Evolutionary conservation across 2,113 vertebrate species (phyloP), one percentile per base, ranked within the genome.

Genomic region (Oryzias celebensis): DNA sequence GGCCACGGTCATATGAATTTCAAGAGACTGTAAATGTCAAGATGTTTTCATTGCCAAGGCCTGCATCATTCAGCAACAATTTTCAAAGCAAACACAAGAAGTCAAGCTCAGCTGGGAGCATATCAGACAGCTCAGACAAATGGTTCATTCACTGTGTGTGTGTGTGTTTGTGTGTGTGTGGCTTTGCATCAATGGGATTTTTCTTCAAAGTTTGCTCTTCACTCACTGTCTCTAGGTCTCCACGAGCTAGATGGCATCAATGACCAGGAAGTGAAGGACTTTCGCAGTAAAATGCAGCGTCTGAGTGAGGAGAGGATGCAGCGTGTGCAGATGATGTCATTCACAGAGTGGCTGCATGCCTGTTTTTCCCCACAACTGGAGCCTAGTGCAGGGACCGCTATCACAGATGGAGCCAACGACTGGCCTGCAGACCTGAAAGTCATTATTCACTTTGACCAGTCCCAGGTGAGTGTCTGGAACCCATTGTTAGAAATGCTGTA

Each of bases 231-330:
- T 0, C 18, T 60, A 99, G 97, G 96, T 87, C 94, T 99, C 14
- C 96, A 98, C 62, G 97, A 99, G 70, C 95, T 99, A 0, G 95
- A 98, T 64, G 93, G 91, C 56, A 92, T 99, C 24, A 91, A 95
- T 61, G 94, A 98, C 87, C 94, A 96, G 74, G 95, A 99, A 81
- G 95, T 98, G 77, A 98, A 95, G 49, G 97, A 99, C 84, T 99
- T 99, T 82, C 92, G 97, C 68, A 69, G 88, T 65, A 99, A 98
- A 89, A 98, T 96, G 95, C 88, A 94, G 23, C 92, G 90, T 28
- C 88, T 95, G 71, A 97, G 94, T 15, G 96, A 99, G 63, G 96
- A 96, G 23, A 94, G 92, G 80, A 94, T 96, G 86, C 94, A 94
- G 36, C 92, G 86, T 0, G 90, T 95, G 43, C 92, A 96, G 75